Conservation (phyloP, 2,888 invertebrate genomes). For the Nomada fucata region DNA sequence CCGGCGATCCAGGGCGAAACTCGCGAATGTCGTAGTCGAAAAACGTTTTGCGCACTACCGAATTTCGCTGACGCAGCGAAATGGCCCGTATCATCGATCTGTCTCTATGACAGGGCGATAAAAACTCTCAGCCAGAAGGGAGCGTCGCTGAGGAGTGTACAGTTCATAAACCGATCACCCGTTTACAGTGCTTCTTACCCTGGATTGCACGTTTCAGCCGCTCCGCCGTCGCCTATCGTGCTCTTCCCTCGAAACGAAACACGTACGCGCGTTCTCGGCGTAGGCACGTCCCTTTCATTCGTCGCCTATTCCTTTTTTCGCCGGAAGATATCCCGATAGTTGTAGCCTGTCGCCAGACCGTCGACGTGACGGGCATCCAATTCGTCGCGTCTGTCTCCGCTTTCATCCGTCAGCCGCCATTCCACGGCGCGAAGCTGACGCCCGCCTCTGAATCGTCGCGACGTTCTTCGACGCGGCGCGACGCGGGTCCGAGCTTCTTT, state of each 20-base stretch:
- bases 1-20: no score
- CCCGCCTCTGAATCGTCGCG: constrained; percentile 7
- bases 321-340: constrained; percentile 43
- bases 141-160: background rate
- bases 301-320: constrained; percentile 51
- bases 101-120: constrained; percentile 5
- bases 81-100: constrained; percentile 11
- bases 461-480: background rate
- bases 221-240: background rate
- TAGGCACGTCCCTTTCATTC: constrained; percentile 19
- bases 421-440: constrained; percentile 40
- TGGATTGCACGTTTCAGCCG: constrained; percentile 23
- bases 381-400: constrained; percentile 10
- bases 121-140: background rate
- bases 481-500: background rate
- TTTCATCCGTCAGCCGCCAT: constrained; percentile 40
- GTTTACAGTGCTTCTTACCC: constrained; percentile 16
- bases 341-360: constrained; percentile 51
- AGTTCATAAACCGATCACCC: constrained; percentile 35
- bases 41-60: background rate
- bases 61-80: constrained; percentile 26
- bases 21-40: background rate
- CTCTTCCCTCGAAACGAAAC: background rate
- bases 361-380: constrained; percentile 63
- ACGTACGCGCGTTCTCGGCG: background rate